These are phyloP conservation scores for Molorchus minor DNA, from an alignment of 2,888 invertebrate species.

Conservation along the genomic window DNA sequence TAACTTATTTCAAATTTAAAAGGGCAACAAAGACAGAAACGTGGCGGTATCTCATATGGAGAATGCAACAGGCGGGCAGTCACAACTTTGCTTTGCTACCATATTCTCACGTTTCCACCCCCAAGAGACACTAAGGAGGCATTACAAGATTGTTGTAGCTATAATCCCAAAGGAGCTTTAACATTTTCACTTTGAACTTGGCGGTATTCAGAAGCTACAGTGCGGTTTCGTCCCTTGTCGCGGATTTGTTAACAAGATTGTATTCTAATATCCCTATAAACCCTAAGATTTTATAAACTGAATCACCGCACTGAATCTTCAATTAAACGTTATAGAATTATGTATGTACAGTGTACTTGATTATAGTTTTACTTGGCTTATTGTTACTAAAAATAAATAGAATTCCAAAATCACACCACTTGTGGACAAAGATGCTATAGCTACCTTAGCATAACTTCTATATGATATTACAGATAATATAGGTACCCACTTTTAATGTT, in stretches of 20 bases:
- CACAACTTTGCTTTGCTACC: slow-evolving; percentile 51
- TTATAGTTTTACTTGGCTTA: too few species aligned
- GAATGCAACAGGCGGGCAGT: slow-evolving; percentile 58
- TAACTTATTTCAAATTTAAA: slow-evolving; percentile 18
- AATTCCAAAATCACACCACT: too few species aligned
- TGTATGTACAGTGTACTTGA: too few species aligned
- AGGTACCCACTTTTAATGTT: too few species aligned
- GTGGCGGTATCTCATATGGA: slow-evolving; percentile 14
- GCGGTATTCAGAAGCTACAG: slow-evolving; percentile 45
- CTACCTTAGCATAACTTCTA: too few species aligned
- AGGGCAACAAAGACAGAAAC: slow-evolving; percentile 6
- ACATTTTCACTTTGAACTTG: slow-evolving; percentile 58
- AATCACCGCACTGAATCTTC: too few species aligned
- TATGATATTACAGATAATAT: too few species aligned
- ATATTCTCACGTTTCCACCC: slow-evolving; percentile 58
- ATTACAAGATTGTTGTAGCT: slow-evolving; percentile 60
- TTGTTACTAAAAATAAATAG: too few species aligned
- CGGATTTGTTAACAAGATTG: slow-evolving; percentile 37
- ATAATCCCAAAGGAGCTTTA: slow-evolving; percentile 58
- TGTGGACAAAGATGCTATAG: too few species aligned
- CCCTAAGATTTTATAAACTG: background rate
- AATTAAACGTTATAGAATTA: too few species aligned
- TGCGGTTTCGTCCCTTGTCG: slow-evolving; percentile 52
- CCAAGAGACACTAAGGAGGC: slow-evolving; percentile 53
- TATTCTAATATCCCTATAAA: slow-evolving; percentile 24